Percentiles rank a stretch among this genome's conserved stretches.
Conservation (phyloP, 2,113 vertebrate species). For the Upupa epops region DNA sequence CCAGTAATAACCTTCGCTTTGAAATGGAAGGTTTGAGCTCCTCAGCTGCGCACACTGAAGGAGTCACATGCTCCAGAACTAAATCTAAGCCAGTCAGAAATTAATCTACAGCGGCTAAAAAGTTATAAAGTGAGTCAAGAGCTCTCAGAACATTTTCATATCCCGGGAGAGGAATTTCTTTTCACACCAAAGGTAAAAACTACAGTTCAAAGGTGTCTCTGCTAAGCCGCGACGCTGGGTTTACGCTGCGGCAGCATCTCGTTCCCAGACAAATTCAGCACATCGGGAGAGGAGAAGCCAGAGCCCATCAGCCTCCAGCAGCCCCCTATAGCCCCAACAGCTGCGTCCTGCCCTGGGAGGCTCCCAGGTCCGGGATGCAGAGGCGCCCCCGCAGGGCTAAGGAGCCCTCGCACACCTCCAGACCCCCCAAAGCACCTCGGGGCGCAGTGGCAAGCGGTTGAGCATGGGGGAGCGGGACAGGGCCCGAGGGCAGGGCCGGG, state of each 20-base stretch:
- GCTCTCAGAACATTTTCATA: not conserved
- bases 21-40: not conserved
- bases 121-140: not conserved
- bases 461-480: not conserved
- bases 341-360: not conserved
- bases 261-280: accelerated
- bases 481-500: not conserved
- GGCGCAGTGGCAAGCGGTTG: not conserved
- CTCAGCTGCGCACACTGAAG: not conserved
- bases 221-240: not conserved
- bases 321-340: not conserved
- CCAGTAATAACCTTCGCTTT: not conserved
- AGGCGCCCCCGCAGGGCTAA: not conserved
- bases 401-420: not conserved
- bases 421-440: not conserved
- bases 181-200: not conserved
- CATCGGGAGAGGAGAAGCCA: not conserved
- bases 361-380: not conserved
- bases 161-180: accelerated
- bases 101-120: accelerated
- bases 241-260: not conserved
- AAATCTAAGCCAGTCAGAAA: not conserved
- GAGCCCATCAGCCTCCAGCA: not conserved
- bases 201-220: not conserved
- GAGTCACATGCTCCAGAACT: not conserved